phyloP scores from a whole-genome alignment of 2,113 vertebrate genomes.

The Lepidothrix coronata region DNA sequence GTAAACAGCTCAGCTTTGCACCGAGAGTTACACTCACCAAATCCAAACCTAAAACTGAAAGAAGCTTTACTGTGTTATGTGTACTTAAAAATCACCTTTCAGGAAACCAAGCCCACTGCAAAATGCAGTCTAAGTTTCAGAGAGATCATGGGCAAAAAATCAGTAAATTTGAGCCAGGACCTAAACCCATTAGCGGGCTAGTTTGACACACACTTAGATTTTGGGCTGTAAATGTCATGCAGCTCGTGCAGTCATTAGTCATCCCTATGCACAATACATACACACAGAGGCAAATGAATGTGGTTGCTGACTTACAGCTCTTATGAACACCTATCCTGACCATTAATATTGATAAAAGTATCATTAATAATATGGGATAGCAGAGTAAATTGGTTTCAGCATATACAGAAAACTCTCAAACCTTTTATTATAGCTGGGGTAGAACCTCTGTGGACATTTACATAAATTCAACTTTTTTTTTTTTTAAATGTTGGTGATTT shows the following conservation, averaged over 20 bases:
- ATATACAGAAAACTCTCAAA: neutral
- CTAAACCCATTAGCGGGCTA: neutral
- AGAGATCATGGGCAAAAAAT: neutral
- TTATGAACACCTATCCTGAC: neutral
- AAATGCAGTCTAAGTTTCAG: neutral
- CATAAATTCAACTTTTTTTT: neutral
- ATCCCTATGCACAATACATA: neutral
- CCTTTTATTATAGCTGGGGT: neutral
- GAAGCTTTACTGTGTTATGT: neutral
- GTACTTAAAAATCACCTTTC: neutral
- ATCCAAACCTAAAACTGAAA: neutral
- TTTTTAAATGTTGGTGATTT: neutral
- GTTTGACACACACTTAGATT: neutral
- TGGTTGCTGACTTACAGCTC: neutral
- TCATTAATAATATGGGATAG: constrained; percentile 1
- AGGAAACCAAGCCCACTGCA: neutral
- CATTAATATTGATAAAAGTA: neutral
- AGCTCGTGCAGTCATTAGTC: constrained; percentile 22
- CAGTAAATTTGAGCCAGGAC: neutral
- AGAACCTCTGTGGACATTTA: neutral
- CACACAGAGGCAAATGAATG: neutral
- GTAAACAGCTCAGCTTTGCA: neutral
- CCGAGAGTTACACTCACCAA: neutral
- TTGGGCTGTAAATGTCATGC: constrained; percentile 26
- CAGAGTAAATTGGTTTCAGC: neutral